Evolutionary conservation across 2,797 vertebrate species (phyloP), one percentile per base, ranked within the genome.

Genomic region (Gila robusta): DNA sequence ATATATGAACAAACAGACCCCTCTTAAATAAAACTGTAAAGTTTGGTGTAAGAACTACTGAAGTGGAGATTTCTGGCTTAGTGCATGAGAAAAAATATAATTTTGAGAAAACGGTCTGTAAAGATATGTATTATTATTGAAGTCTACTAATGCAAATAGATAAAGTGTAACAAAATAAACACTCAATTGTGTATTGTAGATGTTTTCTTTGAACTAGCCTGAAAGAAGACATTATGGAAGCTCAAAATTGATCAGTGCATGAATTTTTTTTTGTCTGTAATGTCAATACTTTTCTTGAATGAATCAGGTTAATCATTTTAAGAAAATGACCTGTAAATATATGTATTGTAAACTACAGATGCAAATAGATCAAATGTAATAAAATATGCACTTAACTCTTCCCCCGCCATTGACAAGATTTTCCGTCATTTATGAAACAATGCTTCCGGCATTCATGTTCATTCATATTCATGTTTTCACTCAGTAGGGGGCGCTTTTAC

Each of bases 391-490:
- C 62, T 66, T 66, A 66, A 66, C 62, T 66, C 62, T 66, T 32
- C 7, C 64, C 62, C 64, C 64, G 64, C 64, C 64, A 66, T 17
- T 17, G 28, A 66, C 64, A 66, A 66, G 26, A 32, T 17, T 66
- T 66, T 17, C 62, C 26, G n/a, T 64, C n/a, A 64, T 64, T 64
- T 64, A 64, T 64, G n/a, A 28, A 11, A 12, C 49, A 52, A 10
- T n/a, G 23, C 23, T 59, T 59, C n/a, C 59, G 14, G 12, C 59
- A 64, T 64, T 64, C 59, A 1, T 64, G 26, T 64, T 64, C 26
- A 64, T 64, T 64, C 26, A 66, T 66, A 66, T 66, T 32, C 62
- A 32, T 28, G 59, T 64, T 64, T 64, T 64, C 59, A 62, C 62
- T 64, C n/a, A 64, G 62, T 28, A 64, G 26, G 62, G 26, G 62